Evolutionary conservation across 2,113 vertebrate species (phyloP).

Genomic region (Helogale parvula): DNA sequence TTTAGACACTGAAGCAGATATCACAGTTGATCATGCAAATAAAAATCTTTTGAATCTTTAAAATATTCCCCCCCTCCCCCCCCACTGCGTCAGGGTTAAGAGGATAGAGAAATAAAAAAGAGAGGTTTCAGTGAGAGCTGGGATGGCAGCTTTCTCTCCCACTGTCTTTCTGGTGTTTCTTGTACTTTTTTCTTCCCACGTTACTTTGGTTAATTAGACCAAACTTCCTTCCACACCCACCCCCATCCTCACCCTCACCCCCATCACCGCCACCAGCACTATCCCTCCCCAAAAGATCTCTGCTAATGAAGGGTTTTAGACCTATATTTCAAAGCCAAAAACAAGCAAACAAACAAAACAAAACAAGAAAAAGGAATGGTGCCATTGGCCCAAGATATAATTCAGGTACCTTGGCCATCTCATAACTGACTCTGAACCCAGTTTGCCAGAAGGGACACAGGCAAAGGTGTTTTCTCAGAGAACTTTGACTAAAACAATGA

Average conservation of each 20-base stretch:
- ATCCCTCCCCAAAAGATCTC: neutral
- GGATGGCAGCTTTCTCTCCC: neutral
- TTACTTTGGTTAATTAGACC: neutral
- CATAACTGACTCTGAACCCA: neutral
- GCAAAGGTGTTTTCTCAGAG: constrained; percentile 54
- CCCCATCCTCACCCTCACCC: neutral
- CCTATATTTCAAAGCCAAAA: neutral
- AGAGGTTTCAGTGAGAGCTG: neutral
- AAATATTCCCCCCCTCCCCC: neutral
- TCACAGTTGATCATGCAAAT: constrained; percentile 86
- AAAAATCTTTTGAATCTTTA: constrained; percentile 82
- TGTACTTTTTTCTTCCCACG: neutral
- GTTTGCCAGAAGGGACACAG: constrained; percentile 41
- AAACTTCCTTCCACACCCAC: neutral
- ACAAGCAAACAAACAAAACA: no score
- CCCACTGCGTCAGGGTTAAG: constrained; percentile 53
- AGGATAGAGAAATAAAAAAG: constrained; percentile 57
- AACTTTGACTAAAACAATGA: constrained; percentile 86
- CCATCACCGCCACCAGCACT: neutral
- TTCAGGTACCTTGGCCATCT: neutral
- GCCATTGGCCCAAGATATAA: neutral
- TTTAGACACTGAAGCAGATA: constrained; percentile 84
- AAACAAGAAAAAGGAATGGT: neutral
- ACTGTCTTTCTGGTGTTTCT: neutral
- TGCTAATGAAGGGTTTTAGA: constrained; percentile 22